phyloP scores from a whole-genome alignment of 2,113 vertebrate species.

The Progne subis region DNA sequence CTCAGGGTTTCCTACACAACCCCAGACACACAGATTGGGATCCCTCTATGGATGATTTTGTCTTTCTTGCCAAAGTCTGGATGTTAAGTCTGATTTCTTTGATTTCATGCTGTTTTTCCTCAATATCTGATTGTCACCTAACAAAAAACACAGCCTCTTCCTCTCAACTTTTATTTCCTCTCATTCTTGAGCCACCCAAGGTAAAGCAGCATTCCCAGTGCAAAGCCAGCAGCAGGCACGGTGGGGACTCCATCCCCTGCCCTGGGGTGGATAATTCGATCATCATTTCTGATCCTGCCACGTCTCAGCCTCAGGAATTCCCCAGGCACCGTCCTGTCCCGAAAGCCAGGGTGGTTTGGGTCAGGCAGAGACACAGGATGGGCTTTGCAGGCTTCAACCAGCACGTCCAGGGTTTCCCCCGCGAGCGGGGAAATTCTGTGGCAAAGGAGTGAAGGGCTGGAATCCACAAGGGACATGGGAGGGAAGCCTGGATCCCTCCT shows the following conservation, averaged over 20 bases:
- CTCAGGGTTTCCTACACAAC: background rate
- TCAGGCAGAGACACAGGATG: background rate
- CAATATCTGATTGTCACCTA: background rate
- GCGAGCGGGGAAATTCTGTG: background rate
- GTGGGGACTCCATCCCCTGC: background rate
- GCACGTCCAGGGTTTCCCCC: conserved; percentile 57
- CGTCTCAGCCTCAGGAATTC: background rate
- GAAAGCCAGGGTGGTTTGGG: background rate
- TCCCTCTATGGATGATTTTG: background rate
- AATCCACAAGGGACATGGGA: conserved; percentile 33
- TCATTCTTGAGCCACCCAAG: background rate
- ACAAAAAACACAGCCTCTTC: background rate
- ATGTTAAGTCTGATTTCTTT: background rate
- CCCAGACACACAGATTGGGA: background rate
- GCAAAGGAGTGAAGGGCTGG: conserved; percentile 12
- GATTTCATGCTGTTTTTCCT: background rate
- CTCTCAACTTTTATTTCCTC: background rate
- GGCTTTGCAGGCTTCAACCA: background rate
- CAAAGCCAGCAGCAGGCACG: background rate
- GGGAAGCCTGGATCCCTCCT: conserved; percentile 4
- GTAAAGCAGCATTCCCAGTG: background rate
- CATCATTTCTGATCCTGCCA: background rate
- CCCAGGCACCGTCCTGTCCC: background rate
- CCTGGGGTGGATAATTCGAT: background rate
- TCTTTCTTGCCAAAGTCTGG: background rate